A percentile compares a stretch with the other conserved stretches of the same genome.
phyloP scores from a whole-genome alignment of 2,113 vertebrate genomes.

The Oostethus manadensis region DNA sequence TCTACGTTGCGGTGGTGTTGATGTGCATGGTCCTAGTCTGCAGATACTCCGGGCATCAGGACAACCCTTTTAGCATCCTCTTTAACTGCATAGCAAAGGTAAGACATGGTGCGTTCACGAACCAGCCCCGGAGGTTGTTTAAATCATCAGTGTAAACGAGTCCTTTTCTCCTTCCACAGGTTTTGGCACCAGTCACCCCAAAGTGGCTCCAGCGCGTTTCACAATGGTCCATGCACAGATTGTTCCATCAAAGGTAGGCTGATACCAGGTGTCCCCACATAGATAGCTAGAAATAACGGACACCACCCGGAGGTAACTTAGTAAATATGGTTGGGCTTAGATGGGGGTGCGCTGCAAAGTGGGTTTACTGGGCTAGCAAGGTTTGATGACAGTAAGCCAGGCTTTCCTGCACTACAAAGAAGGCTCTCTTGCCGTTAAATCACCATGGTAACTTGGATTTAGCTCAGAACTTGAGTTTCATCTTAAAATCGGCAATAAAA shows the following conservation, averaged over 20 bases:
- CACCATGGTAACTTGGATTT: no score
- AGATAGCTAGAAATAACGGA: no score
- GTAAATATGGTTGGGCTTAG: no score
- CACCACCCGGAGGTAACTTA: no score
- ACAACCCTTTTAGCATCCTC: conserved; percentile 52
- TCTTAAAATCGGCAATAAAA: no score
- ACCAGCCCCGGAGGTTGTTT: background rate
- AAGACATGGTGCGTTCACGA: conserved; percentile 1
- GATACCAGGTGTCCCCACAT: background rate
- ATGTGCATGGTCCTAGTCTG: conserved; percentile 65
- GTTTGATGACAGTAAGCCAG: no score
- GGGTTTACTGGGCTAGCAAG: no score
- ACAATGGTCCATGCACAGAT: conserved; percentile 63
- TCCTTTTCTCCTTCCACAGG: conserved; percentile 54
- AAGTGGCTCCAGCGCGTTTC: conserved; percentile 65
- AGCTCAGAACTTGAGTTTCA: no score
- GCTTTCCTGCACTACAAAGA: no score
- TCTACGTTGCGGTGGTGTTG: conserved; percentile 76
- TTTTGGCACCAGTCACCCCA: conserved; percentile 71
- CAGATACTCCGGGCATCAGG: conserved; percentile 67
- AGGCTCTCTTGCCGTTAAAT: no score
- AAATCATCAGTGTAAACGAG: background rate
- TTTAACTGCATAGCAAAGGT: conserved; percentile 50
- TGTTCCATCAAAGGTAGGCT: conserved; percentile 81
- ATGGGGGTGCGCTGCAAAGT: no score